Percentiles rank a stretch among this genome's conserved stretches.
Evolutionary conservation across 2,113 vertebrate genomes (phyloP).

Genomic region (Lagopus muta): DNA sequence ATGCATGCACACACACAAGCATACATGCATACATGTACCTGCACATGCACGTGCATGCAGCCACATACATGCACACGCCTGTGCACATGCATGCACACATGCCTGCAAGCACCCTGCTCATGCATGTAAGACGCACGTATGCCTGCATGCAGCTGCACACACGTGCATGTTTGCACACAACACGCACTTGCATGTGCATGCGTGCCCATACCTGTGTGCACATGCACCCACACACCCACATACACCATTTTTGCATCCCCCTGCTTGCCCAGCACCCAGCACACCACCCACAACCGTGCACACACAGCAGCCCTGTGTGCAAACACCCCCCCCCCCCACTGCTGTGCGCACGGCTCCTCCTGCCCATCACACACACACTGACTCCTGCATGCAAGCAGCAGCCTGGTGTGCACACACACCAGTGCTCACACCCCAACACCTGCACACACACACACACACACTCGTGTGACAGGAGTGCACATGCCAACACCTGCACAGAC

Average conservation of each 20-base stretch:
- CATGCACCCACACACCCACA: fast-evolving
- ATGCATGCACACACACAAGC: too few species aligned
- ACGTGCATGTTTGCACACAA: too few species aligned
- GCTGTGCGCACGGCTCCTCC: neutral
- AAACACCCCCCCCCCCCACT: fast-evolving
- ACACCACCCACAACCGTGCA: fast-evolving
- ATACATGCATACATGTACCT: too few species aligned
- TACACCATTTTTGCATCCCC: too few species aligned
- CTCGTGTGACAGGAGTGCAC: neutral
- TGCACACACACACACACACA: too few species aligned
- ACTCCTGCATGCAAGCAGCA: neutral
- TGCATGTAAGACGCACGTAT: too few species aligned
- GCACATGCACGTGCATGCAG: too few species aligned
- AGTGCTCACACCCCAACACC: neutral
- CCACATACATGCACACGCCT: too few species aligned
- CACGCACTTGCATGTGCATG: too few species aligned
- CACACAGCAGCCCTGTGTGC: neutral
- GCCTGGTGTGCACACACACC: neutral
- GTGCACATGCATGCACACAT: too few species aligned
- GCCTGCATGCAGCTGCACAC: too few species aligned
- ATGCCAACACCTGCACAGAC: neutral
- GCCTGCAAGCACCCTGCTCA: too few species aligned
- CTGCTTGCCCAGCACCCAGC: neutral
- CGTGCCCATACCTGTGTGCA: neutral
- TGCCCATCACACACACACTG: neutral